phyloP scores from a whole-genome alignment of 1,140 invertebrate species.

The Ephestia elutella region DNA sequence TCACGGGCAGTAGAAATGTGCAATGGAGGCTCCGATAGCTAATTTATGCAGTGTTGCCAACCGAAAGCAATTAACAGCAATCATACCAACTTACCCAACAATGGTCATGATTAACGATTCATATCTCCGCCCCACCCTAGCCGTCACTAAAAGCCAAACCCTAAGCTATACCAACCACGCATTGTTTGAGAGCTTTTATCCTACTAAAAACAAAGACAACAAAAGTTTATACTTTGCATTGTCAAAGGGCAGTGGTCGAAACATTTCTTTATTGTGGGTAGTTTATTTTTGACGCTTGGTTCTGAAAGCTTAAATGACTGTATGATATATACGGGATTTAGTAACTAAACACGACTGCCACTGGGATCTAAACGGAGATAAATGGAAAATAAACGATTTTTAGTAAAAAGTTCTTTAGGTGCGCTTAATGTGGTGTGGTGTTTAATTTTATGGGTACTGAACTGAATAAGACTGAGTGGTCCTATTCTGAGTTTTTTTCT shows the following conservation, averaged over 20 bases:
- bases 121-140: not conserved
- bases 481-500: no score
- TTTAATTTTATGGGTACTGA: no score
- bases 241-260: not conserved
- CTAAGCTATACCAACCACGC: not conserved
- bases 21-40: not conserved
- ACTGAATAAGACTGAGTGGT: no score
- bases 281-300: no score
- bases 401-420: no score
- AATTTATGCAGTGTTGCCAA: constrained; percentile 8
- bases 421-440: no score
- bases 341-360: no score
- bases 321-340: no score
- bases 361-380: no score
- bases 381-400: no score
- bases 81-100: constrained; percentile 1
- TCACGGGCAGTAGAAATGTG: not conserved
- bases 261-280: not conserved
- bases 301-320: no score
- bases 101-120: constrained; percentile 5
- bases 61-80: constrained; percentile 8
- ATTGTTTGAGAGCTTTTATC: constrained; percentile 1
- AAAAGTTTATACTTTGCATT: constrained; percentile 1
- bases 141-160: not conserved
- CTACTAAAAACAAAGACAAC: not conserved